Conservation (phyloP, 2,888 invertebrate species). For the Orthosia gracilis region DNA sequence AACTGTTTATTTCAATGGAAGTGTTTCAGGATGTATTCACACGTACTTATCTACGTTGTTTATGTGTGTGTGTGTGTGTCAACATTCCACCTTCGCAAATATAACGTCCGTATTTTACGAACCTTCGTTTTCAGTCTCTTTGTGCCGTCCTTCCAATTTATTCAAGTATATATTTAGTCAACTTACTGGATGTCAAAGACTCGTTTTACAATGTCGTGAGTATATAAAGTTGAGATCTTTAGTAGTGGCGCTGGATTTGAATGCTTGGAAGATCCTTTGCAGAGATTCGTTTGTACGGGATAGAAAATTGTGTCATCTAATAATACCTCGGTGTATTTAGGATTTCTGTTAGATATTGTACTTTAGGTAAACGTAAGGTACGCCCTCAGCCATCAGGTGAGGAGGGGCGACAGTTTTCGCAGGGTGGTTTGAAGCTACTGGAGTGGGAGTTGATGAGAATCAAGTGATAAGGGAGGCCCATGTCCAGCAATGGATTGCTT, state of each 20-base stretch:
- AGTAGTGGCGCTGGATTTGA: constrained; percentile 40
- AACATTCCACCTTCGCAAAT: constrained; percentile 55
- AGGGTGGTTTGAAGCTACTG: no score
- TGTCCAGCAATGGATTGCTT: no score
- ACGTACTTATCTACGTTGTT: constrained; percentile 11
- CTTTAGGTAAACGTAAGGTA: no score
- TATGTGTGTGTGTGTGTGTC: constrained; percentile 31
- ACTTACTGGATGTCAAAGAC: constrained; percentile 49
- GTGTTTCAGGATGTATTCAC: constrained; percentile 43
- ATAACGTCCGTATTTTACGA: constrained; percentile 48
- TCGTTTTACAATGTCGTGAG: constrained; percentile 50
- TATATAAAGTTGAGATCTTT: constrained; percentile 45
- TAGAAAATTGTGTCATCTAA: constrained; percentile 5
- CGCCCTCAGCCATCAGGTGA: no score
- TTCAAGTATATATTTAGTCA: constrained; percentile 63
- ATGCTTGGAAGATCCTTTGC: constrained; percentile 28
- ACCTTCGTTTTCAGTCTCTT: constrained; percentile 44
- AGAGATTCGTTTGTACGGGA: constrained; percentile 5
- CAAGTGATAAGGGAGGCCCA: no score
- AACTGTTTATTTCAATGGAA: constrained; percentile 40
- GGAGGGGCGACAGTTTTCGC: no score
- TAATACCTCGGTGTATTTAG: not conserved
- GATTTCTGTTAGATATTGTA: not conserved
- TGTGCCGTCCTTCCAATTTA: constrained; percentile 61
- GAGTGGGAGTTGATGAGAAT: no score